phyloP scores from a whole-genome alignment of 2,113 vertebrate genomes.

The Nicator chloris region DNA sequence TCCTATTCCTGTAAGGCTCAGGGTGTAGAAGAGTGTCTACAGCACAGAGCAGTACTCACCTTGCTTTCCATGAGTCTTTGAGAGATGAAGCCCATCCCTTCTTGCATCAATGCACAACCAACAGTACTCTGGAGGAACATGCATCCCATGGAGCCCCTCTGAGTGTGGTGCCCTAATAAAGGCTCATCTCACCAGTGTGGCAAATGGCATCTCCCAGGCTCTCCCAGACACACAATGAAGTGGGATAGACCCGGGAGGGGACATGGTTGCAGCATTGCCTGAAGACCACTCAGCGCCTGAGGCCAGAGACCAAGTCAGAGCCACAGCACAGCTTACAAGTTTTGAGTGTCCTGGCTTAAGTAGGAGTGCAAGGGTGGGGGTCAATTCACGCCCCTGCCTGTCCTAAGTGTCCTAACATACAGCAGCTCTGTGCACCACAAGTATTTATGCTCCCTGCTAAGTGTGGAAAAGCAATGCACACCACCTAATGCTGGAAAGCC shows the following conservation, averaged over 20 bases:
- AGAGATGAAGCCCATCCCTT: background rate
- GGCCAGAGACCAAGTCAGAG: background rate
- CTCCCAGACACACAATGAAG: background rate
- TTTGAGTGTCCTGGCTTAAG: background rate
- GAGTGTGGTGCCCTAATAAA: background rate
- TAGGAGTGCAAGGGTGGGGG: background rate
- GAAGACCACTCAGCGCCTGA: background rate
- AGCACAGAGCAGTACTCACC: background rate
- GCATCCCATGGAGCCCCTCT: accelerated
- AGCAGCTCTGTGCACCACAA: background rate
- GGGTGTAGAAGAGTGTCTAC: background rate
- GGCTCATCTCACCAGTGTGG: background rate
- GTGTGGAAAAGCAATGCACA: background rate
- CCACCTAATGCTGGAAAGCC: background rate
- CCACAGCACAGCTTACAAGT: accelerated
- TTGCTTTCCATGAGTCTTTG: background rate
- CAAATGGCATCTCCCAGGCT: background rate
- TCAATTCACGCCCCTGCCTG: background rate
- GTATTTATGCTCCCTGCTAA: background rate
- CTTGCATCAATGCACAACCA: background rate
- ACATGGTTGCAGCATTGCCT: background rate
- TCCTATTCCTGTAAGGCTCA: background rate
- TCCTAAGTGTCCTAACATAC: background rate
- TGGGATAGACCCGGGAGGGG: accelerated
- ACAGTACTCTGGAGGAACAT: background rate